Evolutionary conservation across 1,140 invertebrate genomes (phyloP), one percentile per base, ranked within the genome.

Genomic region (Adelges cooleyi): DNA sequence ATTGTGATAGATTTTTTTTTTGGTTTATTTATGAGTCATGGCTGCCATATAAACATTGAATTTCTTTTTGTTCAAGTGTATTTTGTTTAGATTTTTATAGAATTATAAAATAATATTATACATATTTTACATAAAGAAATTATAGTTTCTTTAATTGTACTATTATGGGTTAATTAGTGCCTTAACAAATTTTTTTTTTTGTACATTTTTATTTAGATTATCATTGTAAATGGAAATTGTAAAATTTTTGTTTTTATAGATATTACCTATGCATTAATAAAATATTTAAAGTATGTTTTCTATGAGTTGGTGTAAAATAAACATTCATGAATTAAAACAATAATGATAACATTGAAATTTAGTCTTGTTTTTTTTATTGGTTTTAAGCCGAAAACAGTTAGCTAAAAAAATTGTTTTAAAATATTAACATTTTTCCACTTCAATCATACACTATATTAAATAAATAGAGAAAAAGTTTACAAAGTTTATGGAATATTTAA

Each of bases 101-200:
- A 27, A 33, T 5, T 33, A 33, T 33, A n/a, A 17, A 42, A 33
- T 29, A 53, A 53, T 56, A 56, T 17, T 27, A 27, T 42, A 18
- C 10, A 56, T 42, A 56, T 23, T 25, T 29, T 54, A 38, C 27
- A 56, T 17, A 42, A 46, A 46, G 18, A 46, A 23, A 44, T 44
- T 17, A 17, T 44, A 42, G 15, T 44, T n/a, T 44, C n/a, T 11
- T 44, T 44, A n/a, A 44, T n/a, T 62, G 46, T 62, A 62, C 42
- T 62, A 62, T 62, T 62, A 46, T 62, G 54, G 54, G 54, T 62
- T 44, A 62, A 62, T 46, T 62, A 62, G 54, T 62, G 54, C 54
- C 54, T 62, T 62, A 62, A 62, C 22, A 46, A 18, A 56, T 46
- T 27, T 46, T 56, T 53, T 53, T 27, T 62, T 48, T 46, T 62